Base-by-base conservation (phyloP, 2,113 vertebrate genomes). In the Gallinago media region DNA sequence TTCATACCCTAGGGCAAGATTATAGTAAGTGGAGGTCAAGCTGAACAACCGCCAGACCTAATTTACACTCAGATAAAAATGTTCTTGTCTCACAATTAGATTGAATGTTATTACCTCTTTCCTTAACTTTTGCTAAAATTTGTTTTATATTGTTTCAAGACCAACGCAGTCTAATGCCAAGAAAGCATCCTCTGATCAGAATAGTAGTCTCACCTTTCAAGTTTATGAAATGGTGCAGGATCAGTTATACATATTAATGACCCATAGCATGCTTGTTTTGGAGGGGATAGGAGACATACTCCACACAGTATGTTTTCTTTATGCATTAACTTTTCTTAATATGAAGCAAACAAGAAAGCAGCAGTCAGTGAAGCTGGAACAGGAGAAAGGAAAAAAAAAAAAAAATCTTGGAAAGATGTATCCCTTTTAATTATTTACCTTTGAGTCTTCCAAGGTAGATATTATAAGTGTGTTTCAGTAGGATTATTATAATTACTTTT, bases 1-100 rank as follows among this genome's bases (percentile, higher is more conserved):
- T 96, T 94, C 86, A 68, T 97, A 94, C 95, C 94, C 95, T 95
- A 66, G 92, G 95, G 95, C 96, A 78, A 86, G 85, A 95, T 96
- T 94, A 86, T 89, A 68, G 92, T 87, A 75, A 97, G 91, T 89
- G 83, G 94, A 96, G 95, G 96, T 97, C 96, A 96, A 90, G 91
- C 92, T 95, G 96, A 95, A 94, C 85, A 89, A 87, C 88, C 0
- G 20, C 95, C 92, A 96, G 94, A 87, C 76, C 94, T 96, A 94
- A 96, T 96, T 96, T 96, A 81, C 79, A 81, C 94, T 81, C 0
- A 1, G 85, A 90, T 93, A 92, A 90, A 97, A 96, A 94, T 91
- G 76, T 72, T 94, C 95, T 72, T 92, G 82, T 93, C 83, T 91
- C 61, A 81, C 85, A 78, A 86, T 93, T 95, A 77, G 70, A 96